Evolutionary conservation across 2,113 vertebrate species (phyloP), one percentile per base, ranked within the genome.

Genomic region (Eurypyga helias): DNA sequence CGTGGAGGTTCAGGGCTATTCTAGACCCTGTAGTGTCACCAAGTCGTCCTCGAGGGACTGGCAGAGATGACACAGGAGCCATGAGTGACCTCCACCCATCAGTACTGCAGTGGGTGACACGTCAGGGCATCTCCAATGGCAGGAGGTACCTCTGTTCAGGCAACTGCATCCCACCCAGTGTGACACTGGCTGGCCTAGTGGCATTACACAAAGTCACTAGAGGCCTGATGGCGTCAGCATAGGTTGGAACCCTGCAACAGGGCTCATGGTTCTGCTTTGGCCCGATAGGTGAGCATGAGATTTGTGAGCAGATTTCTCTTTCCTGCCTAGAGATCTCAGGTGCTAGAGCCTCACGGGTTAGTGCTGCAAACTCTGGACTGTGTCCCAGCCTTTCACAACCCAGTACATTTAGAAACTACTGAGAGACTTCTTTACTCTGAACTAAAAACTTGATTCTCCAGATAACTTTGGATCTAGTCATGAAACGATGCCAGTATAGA

Each of bases 1-100:
- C 38, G 3, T 7, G 41, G 41, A 46, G 8, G 12, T n/a, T 85
- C n/a, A 33, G 23, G 41, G 23, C 17, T 75, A 2, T 58, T 83
- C 80, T 38, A 23, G 25, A 17, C 23, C 57, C 71, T 25, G 3
- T 13, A 48, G 8, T 3, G 2, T 13, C 58, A 34, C 48, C 48
- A 79, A 29, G 17, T n/a, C 45, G 46, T 48, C 55, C 55, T 36
- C 3, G 0, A 71, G 23, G 41, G 19, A 29, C 43, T n/a, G 52
- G 9, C 31, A 67, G 36, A 12, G 11, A 9, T 0, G 0, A 12
- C 31, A 20, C 10, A 31, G 51, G 46, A 75, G 26, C 23, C 21
- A 7, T 10, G 46, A 55, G 24, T 79, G 36, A 45, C 49, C 26
- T 17, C 45, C 31, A 19, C 7, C 17, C 34, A 17, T n/a, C 29